Evolutionary conservation across 2,797 vertebrate genomes (phyloP).

Genomic region (Xenops minutus): DNA sequence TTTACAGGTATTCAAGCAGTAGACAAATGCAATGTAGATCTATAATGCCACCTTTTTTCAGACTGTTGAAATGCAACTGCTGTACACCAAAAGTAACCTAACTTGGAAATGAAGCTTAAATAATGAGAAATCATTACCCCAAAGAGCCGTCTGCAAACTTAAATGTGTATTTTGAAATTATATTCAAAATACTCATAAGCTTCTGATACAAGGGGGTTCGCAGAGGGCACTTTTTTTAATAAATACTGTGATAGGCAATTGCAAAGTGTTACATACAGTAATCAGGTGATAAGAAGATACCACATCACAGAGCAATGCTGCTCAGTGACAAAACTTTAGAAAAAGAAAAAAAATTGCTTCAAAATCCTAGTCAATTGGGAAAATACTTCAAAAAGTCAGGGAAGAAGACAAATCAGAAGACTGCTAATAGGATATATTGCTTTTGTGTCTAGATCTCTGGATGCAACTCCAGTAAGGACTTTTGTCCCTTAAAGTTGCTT

Average conservation of each 20-base stretch:
- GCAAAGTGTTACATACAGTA: neutral
- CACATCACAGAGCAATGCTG: neutral
- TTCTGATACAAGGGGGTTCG: neutral
- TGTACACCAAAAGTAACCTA: neutral
- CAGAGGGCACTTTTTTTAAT: neutral
- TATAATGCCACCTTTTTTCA: constrained; percentile 72
- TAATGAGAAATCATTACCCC: neutral
- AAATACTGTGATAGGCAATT: neutral
- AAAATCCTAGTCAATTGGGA: neutral
- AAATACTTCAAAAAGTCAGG: neutral
- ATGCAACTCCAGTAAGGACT: neutral
- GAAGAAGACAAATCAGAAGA: neutral
- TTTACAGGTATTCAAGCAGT: constrained; percentile 32
- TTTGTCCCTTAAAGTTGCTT: neutral
- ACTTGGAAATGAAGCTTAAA: neutral
- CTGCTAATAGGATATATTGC: neutral
- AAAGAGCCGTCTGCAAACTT: neutral
- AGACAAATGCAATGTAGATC: constrained; percentile 51
- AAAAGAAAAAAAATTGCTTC: neutral
- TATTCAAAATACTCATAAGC: neutral
- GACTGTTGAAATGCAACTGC: constrained; percentile 64
- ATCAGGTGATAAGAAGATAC: neutral
- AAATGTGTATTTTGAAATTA: neutral
- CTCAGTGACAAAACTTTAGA: neutral
- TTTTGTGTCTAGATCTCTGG: neutral